Percentiles rank a stretch among this genome's conserved stretches.
phyloP scores from a whole-genome alignment of 2,113 vertebrate species.

The Sclerurus mexicanus region DNA sequence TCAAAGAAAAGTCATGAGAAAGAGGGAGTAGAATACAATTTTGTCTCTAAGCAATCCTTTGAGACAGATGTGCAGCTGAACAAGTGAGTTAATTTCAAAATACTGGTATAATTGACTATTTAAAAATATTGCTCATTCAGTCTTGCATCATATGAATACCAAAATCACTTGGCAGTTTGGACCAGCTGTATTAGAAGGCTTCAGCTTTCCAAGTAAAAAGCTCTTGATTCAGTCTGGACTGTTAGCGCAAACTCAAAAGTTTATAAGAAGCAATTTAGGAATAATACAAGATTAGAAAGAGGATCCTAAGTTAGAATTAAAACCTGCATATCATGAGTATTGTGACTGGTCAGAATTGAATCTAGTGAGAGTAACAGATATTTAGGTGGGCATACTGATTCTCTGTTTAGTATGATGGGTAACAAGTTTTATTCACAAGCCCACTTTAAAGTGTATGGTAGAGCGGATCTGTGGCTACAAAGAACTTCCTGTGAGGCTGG shows the following conservation, averaged over 20 bases:
- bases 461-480: not conserved
- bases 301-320: not conserved
- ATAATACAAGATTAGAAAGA: not conserved
- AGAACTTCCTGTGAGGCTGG: not conserved
- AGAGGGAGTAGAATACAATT: slow-evolving; percentile 93
- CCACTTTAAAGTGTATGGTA: not conserved
- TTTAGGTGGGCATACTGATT: not conserved
- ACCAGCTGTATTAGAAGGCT: not conserved
- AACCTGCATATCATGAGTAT: not conserved
- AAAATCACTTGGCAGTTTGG: not conserved
- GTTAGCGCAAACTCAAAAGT: not conserved
- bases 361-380: not conserved
- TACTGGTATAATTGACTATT: not conserved
- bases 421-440: not conserved
- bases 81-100: slow-evolving; percentile 75
- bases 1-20: slow-evolving; percentile 88
- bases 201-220: not conserved
- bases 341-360: not conserved
- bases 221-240: not conserved
- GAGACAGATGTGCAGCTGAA: slow-evolving; percentile 86
- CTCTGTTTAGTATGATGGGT: not conserved
- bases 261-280: not conserved
- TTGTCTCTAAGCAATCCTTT: slow-evolving; percentile 88
- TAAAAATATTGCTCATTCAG: not conserved
- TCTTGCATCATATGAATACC: not conserved